Evolutionary conservation across 2,113 vertebrate genomes (phyloP).

Genomic region (Sylvilagus bachmani): DNA sequence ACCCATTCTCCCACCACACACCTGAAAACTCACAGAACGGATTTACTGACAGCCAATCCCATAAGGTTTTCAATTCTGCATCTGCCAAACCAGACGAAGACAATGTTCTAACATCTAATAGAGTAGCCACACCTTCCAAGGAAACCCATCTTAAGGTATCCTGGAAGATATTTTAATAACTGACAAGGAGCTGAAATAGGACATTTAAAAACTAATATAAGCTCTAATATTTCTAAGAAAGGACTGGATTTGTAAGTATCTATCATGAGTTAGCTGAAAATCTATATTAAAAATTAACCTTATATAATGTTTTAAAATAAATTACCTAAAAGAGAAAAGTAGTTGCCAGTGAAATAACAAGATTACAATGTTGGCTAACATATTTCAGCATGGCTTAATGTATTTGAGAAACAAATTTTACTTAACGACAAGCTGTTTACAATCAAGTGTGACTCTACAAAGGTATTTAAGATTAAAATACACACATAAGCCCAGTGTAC

Average conservation of each 20-base stretch:
- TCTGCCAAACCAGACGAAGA: slow-evolving; percentile 14
- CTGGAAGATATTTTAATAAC: slow-evolving; percentile 35
- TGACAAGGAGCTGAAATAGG: slow-evolving; percentile 30
- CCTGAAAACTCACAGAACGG: neutral
- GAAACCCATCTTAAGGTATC: neutral
- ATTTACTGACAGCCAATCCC: neutral
- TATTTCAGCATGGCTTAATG: neutral
- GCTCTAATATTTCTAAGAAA: slow-evolving; percentile 16
- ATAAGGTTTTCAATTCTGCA: neutral
- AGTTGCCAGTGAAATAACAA: slow-evolving; percentile 19
- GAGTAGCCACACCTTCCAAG: neutral
- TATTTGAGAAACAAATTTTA: slow-evolving; percentile 31
- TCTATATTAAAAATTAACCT: slow-evolving; percentile 16
- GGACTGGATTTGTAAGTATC: neutral
- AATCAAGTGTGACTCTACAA: slow-evolving; percentile 12
- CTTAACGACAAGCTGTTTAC: neutral
- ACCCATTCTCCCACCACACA: neutral
- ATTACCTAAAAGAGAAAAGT: slow-evolving; percentile 26
- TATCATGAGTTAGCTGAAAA: neutral
- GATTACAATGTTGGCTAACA: neutral
- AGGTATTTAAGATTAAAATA: slow-evolving; percentile 38
- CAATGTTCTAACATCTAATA: neutral
- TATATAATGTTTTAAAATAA: slow-evolving; percentile 46
- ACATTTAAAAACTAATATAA: slow-evolving; percentile 43
- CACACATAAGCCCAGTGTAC: neutral